A percentile compares a stretch with the other conserved stretches of the same genome.
Conservation (phyloP, 2,888 invertebrate species). For the Camponotus fellah region DNA sequence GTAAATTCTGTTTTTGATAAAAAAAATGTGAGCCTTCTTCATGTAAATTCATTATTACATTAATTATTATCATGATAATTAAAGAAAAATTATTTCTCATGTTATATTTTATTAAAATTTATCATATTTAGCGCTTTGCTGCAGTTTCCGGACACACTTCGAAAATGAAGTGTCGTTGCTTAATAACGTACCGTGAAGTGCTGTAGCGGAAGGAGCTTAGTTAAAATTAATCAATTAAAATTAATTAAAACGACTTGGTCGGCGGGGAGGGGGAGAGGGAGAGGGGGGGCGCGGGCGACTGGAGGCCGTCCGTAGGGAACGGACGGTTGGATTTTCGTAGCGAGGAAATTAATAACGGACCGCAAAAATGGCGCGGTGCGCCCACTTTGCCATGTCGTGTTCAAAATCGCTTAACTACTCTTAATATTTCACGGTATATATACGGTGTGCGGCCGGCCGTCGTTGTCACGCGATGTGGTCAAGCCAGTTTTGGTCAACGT, state of each 20-base stretch:
- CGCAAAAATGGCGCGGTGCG: slow-evolving; percentile 61
- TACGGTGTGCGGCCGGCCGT: slow-evolving; percentile 61
- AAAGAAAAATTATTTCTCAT: slow-evolving; percentile 14
- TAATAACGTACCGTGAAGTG: slow-evolving; percentile 39
- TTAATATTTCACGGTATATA: slow-evolving; percentile 77
- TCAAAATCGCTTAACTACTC: slow-evolving; percentile 73
- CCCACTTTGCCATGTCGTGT: slow-evolving; percentile 71
- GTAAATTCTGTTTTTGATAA: background rate
- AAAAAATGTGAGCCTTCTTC: background rate
- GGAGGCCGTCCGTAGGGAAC: slow-evolving; percentile 45
- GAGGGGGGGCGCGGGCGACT: background rate
- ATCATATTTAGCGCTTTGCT: slow-evolving; percentile 32
- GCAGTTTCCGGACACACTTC: slow-evolving; percentile 42
- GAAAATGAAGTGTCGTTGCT: slow-evolving; percentile 49
- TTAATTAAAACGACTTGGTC: slow-evolving; percentile 53
- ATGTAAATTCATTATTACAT: background rate
- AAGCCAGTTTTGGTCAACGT: slow-evolving; percentile 77
- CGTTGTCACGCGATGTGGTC: slow-evolving; percentile 79
- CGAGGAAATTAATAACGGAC: slow-evolving; percentile 75
- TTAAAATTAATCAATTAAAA: slow-evolving; percentile 57
- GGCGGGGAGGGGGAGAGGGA: background rate
- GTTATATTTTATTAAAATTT: slow-evolving; percentile 27
- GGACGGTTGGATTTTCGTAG: slow-evolving; percentile 57
- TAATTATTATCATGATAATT: background rate
- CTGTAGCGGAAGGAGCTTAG: slow-evolving; percentile 42